phyloP scores from a whole-genome alignment of 2,797 vertebrate species.

The Gallinago stenura region DNA sequence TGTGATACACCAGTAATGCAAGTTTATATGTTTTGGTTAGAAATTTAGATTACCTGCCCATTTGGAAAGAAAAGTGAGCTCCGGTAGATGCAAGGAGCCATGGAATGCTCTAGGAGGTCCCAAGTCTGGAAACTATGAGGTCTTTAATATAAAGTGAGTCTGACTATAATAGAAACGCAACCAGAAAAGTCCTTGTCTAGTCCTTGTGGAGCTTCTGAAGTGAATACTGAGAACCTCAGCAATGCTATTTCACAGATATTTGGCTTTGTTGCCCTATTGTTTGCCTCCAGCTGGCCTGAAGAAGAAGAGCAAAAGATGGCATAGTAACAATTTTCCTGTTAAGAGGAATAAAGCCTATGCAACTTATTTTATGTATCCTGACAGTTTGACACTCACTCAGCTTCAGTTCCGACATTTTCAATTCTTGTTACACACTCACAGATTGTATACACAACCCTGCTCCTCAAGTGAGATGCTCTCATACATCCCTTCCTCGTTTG shows the following conservation, averaged over 20 bases:
- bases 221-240: not conserved
- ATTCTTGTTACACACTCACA: not conserved
- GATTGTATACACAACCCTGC: not conserved
- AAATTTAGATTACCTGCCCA: not conserved
- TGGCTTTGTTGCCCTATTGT: not conserved
- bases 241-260: not conserved
- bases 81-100: fast-evolving
- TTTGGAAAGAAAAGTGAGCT: not conserved
- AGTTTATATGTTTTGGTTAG: not conserved
- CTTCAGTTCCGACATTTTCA: not conserved
- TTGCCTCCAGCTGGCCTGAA: not conserved
- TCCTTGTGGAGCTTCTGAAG: not conserved
- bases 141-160: not conserved
- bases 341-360: not conserved
- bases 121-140: not conserved
- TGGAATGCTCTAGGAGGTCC: fast-evolving
- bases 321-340: not conserved
- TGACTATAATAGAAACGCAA: not conserved
- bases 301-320: not conserved
- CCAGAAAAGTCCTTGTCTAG: not conserved
- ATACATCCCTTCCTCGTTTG: not conserved
- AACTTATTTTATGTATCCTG: not conserved
- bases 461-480: not conserved
- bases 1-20: not conserved
- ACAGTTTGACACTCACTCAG: not conserved